phyloP scores from a whole-genome alignment of 2,113 vertebrate species.

The Colistium nudipinnis region DNA sequence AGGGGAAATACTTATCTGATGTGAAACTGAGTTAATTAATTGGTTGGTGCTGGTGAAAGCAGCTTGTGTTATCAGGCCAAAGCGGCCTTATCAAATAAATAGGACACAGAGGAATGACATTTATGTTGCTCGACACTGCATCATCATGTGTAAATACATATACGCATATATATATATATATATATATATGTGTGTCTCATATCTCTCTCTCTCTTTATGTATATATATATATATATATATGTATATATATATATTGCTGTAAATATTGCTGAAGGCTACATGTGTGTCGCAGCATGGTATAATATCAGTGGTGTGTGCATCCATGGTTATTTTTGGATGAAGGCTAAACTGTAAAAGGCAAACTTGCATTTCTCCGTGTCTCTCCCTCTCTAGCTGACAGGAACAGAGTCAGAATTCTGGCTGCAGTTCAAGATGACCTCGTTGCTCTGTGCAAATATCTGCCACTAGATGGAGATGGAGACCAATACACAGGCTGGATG shows the following conservation, averaged over 20 bases:
- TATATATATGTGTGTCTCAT: too few relatives aligned
- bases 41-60: slow-evolving; percentile 41
- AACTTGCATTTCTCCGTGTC: slow-evolving; percentile 65
- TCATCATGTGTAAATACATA: background rate
- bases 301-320: slow-evolving; percentile 51
- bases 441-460: slow-evolving; percentile 82
- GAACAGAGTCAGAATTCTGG: slow-evolving; percentile 78
- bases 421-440: slow-evolving; percentile 84
- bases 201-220: too few relatives aligned
- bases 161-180: background rate
- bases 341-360: slow-evolving; percentile 71
- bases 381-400: slow-evolving; percentile 67
- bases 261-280: too few relatives aligned
- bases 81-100: slow-evolving; percentile 15
- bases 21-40: slow-evolving; percentile 65
- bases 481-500: slow-evolving; percentile 55
- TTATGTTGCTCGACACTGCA: background rate
- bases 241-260: background rate
- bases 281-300: slow-evolving; percentile 12
- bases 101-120: slow-evolving; percentile 8
- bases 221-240: background rate
- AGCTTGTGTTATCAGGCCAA: slow-evolving; percentile 23
- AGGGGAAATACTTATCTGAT: slow-evolving; percentile 70
- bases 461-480: slow-evolving; percentile 87
- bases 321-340: slow-evolving; percentile 60